These are phyloP conservation scores for Podiceps cristatus DNA, from an alignment of 2,113 vertebrate species.

Conservation along the genomic window DNA sequence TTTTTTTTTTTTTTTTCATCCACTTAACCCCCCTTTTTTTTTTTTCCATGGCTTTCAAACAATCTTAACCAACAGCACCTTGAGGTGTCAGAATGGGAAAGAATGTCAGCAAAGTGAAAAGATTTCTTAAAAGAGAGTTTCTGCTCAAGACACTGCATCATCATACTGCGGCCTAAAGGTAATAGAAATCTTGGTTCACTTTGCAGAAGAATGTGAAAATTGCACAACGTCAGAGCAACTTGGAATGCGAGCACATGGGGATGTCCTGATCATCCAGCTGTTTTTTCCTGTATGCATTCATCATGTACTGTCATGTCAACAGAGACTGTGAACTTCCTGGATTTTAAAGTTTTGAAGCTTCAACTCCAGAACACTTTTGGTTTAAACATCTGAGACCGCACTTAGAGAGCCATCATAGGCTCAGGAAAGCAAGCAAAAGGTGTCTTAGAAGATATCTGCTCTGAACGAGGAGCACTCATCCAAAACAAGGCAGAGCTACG, in stretches of 20 bases:
- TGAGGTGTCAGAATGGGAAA: background rate
- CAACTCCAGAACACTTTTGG: background rate
- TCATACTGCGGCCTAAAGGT: background rate
- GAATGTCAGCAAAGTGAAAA: background rate
- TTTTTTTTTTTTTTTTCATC: background rate
- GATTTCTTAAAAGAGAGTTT: background rate
- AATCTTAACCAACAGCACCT: background rate
- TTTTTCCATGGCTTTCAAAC: background rate
- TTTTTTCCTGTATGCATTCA: conserved; percentile 22
- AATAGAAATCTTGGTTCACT: background rate
- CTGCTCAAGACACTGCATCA: background rate
- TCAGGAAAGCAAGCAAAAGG: background rate
- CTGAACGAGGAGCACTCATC: background rate
- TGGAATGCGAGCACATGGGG: background rate
- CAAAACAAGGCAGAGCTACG: background rate
- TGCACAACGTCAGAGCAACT: background rate
- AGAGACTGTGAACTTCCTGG: background rate
- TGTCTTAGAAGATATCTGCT: background rate
- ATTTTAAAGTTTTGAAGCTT: background rate
- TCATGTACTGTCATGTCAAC: background rate
- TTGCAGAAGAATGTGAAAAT: background rate
- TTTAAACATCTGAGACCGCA: background rate
- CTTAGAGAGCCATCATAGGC: background rate
- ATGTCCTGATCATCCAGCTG: background rate
- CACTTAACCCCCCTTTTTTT: accelerated